Conservation (phyloP, 2,888 invertebrate species). For the Archips xylosteana region DNA sequence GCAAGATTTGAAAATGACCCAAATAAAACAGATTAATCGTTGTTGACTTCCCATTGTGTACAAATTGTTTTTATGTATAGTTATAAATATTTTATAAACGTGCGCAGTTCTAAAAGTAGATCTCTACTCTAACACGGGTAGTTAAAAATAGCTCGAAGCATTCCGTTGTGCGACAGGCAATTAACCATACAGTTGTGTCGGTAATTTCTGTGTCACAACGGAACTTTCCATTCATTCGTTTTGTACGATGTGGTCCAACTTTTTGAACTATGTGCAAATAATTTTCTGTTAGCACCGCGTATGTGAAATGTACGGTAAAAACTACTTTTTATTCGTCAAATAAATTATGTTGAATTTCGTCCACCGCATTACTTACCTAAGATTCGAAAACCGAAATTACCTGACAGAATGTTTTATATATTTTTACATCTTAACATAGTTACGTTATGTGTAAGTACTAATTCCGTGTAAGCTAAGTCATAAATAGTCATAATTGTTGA, state of each 20-base stretch:
- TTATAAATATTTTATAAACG: slow-evolving; percentile 6
- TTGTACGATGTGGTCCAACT: too few relatives aligned
- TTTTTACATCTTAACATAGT: background rate
- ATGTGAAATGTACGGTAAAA: too few relatives aligned
- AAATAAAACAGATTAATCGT: background rate
- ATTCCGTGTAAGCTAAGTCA: slow-evolving; percentile 8
- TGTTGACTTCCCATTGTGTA: background rate
- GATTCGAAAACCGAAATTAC: background rate
- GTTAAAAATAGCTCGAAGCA: too few relatives aligned
- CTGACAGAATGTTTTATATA: background rate
- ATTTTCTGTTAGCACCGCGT: too few relatives aligned
- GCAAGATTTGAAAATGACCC: too few relatives aligned
- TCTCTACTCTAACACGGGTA: too few relatives aligned
- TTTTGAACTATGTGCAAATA: too few relatives aligned
- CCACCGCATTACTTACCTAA: slow-evolving; percentile 4
- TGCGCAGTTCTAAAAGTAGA: too few relatives aligned
- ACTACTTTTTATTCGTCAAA: background rate
- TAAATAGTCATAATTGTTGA: slow-evolving; percentile 17
- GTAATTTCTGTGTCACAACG: too few relatives aligned
- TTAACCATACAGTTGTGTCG: too few relatives aligned
- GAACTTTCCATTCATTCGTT: too few relatives aligned
- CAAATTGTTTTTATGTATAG: slow-evolving; percentile 7
- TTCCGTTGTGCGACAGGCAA: too few relatives aligned
- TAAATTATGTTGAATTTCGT: background rate
- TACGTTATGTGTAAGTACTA: background rate